phyloP scores from a whole-genome alignment of 2,113 vertebrate species.

The Macaca mulatta region DNA sequence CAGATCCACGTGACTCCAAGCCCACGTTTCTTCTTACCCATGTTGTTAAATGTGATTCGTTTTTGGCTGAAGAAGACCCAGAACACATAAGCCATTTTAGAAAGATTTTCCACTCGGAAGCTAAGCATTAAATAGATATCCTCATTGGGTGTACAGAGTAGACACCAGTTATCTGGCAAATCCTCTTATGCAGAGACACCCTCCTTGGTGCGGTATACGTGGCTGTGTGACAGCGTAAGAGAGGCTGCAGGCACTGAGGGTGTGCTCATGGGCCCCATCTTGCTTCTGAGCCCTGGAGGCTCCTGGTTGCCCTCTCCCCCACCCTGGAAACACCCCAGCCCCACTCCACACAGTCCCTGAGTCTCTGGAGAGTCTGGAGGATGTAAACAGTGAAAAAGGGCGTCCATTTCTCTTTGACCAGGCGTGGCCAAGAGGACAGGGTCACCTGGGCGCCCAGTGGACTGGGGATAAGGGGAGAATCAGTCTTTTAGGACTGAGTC shows the following conservation, averaged over 20 bases:
- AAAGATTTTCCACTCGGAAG: neutral
- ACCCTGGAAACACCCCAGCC: neutral
- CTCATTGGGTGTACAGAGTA: accelerated
- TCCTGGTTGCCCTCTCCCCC: accelerated
- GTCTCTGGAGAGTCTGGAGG: neutral
- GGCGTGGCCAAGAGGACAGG: neutral
- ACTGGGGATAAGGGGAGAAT: neutral
- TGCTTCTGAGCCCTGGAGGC: neutral
- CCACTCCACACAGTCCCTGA: neutral
- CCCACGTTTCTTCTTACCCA: neutral
- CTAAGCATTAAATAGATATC: neutral
- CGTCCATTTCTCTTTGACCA: neutral
- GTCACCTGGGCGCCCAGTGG: neutral
- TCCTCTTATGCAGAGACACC: accelerated
- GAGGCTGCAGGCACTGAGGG: neutral
- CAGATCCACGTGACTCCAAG: neutral
- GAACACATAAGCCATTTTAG: neutral
- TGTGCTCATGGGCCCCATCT: accelerated
- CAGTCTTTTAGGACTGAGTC: neutral
- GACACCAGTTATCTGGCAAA: neutral
- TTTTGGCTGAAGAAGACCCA: neutral
- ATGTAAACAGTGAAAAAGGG: neutral
- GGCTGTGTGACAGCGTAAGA: no score
- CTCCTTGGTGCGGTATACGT: accelerated
- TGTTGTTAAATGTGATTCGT: neutral